A percentile compares a stretch with the other conserved stretches of the same genome.
phyloP scores from a whole-genome alignment of 2,888 invertebrate genomes.

The Lasioglossum morio region DNA sequence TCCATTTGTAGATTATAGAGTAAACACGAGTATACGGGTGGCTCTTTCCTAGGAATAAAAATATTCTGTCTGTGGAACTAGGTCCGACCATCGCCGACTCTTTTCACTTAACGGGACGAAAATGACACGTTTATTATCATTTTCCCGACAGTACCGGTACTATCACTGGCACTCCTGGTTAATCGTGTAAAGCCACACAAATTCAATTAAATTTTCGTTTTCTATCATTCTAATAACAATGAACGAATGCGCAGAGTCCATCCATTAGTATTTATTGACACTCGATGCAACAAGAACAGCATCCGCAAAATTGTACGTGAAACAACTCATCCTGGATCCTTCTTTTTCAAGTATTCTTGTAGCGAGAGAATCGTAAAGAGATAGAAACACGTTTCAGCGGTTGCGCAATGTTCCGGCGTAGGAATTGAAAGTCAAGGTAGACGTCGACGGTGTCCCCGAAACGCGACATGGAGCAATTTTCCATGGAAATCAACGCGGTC shows the following conservation, averaged over 20 bases:
- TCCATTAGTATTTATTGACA: neutral
- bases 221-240: too few relatives aligned
- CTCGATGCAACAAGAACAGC: neutral
- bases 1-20: neutral
- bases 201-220: too few relatives aligned
- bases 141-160: too few relatives aligned
- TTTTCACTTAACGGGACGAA: neutral
- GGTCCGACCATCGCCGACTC: neutral
- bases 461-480: slow-evolving; percentile 28
- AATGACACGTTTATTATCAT: neutral
- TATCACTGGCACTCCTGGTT: too few relatives aligned
- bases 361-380: neutral
- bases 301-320: too few relatives aligned
- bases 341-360: neutral
- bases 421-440: neutral
- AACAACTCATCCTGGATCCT: neutral
- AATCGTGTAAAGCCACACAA: too few relatives aligned
- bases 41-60: neutral
- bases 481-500: slow-evolving; percentile 28
- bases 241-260: too few relatives aligned
- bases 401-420: neutral
- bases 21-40: neutral
- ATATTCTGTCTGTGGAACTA: neutral
- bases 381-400: neutral
- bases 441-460: neutral